A percentile compares a stretch with the other conserved stretches of the same genome.
Evolutionary conservation across 1,140 invertebrate species (phyloP).

Genomic region (Lysiphlebus fabarum): DNA sequence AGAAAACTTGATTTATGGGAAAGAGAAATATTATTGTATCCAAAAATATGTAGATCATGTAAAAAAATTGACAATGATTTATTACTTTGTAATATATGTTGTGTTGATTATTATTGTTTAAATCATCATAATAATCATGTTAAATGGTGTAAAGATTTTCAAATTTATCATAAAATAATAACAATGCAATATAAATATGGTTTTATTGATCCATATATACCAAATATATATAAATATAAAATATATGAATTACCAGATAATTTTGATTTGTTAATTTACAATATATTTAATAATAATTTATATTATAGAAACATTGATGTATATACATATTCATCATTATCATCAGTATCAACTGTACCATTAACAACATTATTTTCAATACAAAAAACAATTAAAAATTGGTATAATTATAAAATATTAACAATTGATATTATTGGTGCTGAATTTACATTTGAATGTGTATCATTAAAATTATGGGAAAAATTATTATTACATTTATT

Average conservation of each 20-base stretch:
- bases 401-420: conserved; percentile 37
- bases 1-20: conserved; percentile 63
- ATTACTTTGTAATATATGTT: conserved; percentile 58
- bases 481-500: conserved; percentile 65
- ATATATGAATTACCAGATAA: conserved; percentile 47
- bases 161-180: conserved; percentile 42
- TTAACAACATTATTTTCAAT: conserved; percentile 62
- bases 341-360: conserved; percentile 64
- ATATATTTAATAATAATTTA: conserved; percentile 54
- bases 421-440: conserved; percentile 63
- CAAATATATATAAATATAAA: too few species aligned
- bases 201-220: conserved; percentile 57
- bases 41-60: conserved; percentile 59
- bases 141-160: conserved; percentile 45
- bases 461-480: conserved; percentile 68
- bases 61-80: conserved; percentile 56
- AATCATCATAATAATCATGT: conserved; percentile 38
- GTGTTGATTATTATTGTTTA: conserved; percentile 51
- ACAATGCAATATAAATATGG: conserved; percentile 51
- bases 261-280: conserved; percentile 53
- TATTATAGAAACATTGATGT: conserved; percentile 56
- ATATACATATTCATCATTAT: conserved; percentile 62
- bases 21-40: conserved; percentile 66
- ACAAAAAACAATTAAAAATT: conserved; percentile 49
- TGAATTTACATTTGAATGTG: conserved; percentile 69